These are phyloP conservation scores for Aythya baeri DNA, from an alignment of 2,113 vertebrate species.

Conservation along the genomic window DNA sequence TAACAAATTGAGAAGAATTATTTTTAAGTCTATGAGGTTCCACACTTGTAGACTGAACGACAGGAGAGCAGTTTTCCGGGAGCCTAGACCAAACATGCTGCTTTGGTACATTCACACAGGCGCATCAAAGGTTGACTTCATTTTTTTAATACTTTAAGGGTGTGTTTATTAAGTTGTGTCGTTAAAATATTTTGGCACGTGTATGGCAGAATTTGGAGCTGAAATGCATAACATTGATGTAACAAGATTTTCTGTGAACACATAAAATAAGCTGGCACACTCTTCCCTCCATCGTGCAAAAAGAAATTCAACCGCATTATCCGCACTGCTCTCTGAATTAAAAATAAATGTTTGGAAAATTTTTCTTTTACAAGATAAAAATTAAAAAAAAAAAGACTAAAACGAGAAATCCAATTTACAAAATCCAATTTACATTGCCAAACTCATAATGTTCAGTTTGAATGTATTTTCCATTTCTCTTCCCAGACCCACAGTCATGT, in stretches of 20 bases:
- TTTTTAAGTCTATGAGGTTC: neutral
- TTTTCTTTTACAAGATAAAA: neutral
- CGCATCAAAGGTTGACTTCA: neutral
- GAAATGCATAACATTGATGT: neutral
- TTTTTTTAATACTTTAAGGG: neutral
- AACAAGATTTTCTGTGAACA: neutral
- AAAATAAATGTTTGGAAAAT: neutral
- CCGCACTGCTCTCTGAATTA: neutral
- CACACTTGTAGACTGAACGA: neutral
- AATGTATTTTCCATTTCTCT: neutral
- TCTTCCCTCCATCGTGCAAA: neutral
- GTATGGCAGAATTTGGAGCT: neutral
- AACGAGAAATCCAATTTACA: neutral
- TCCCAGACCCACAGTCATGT: neutral
- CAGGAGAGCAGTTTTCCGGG: fast-evolving
- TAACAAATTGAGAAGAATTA: neutral
- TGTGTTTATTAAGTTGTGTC: neutral
- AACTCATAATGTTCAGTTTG: neutral
- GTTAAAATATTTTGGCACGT: constrained; percentile 14
- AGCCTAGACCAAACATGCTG: neutral
- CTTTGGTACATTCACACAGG: neutral
- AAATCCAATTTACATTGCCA: neutral
- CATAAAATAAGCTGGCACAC: neutral
- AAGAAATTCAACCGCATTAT: neutral
- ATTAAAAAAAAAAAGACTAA: neutral